Percentiles rank a stretch among this genome's conserved stretches.
These are phyloP conservation scores for Ceratina calcarata DNA, from an alignment of 1,140 invertebrate genomes.

Conservation along the genomic window DNA sequence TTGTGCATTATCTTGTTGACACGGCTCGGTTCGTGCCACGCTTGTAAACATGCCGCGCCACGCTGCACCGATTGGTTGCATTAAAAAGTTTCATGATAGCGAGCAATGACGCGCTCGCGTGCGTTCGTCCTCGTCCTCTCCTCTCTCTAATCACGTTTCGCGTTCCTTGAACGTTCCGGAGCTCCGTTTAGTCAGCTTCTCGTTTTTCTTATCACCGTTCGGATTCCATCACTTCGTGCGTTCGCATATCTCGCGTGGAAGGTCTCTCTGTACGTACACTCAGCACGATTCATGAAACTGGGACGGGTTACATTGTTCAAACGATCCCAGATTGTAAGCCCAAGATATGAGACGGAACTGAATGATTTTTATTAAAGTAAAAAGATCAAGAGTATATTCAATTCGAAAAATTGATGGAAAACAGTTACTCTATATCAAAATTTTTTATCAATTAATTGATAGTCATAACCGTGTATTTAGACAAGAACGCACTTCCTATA, in stretches of 20 bases:
- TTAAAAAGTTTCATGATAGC: constrained; percentile 25
- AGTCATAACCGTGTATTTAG: too few relatives aligned
- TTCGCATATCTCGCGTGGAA: neutral
- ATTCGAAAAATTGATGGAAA: neutral
- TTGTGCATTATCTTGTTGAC: constrained; percentile 35
- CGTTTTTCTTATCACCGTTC: neutral
- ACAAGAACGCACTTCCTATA: too few relatives aligned
- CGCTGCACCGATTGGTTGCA: constrained; percentile 4
- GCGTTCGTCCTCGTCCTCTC: too few relatives aligned
- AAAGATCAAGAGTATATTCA: neutral
- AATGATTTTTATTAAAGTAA: neutral
- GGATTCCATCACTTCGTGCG: neutral
- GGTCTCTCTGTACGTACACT: neutral
- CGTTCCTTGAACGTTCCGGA: neutral
- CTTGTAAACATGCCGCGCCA: constrained; percentile 30
- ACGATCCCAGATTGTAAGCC: neutral
- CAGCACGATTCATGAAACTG: neutral
- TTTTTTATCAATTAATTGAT: too few relatives aligned
- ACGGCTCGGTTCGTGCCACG: constrained; percentile 23
- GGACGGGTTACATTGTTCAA: neutral
- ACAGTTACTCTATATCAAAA: too few relatives aligned
- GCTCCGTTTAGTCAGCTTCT: constrained; percentile 9
- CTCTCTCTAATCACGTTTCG: too few relatives aligned
- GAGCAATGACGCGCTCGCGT: neutral
- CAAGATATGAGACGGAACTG: neutral